Base-by-base conservation (phyloP, 2,797 vertebrate genomes). In the Melanotaenia parkinsoni region DNA sequence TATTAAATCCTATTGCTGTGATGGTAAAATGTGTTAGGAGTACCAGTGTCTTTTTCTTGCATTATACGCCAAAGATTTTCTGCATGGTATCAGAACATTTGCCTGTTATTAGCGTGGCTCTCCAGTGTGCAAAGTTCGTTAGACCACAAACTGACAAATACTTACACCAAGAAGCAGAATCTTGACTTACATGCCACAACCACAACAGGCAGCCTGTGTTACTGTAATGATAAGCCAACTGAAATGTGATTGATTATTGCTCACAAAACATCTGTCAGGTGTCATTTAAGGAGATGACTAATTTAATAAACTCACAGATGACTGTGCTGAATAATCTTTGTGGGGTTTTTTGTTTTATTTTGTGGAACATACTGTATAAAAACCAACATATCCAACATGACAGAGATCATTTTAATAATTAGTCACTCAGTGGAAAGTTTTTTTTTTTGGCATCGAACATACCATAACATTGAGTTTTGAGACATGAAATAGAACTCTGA, bases 201-300 rank as follows among this genome's bases (percentile, higher is more conserved):
- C 92, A 92, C 94, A 94, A 83, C 82, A 80, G 72, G 64, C 86
- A 58, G 76, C 61, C 54, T 79, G 65, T 38, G 90, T 90, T 82
- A 84, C 89, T 91, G 90, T 87, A 90, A 90, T 76, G 94, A 95
- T 92, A 94, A 93, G 85, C 76, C 77, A 92, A 93, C 92, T 10
- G 90, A 91, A 90, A 89, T 72, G 67, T 61, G 72, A 86, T 84
- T 78, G 72, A 66, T 77, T 54, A 51, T 28, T 63, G 66, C 63
- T 77, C 67, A 45, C 8, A 68, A 66, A 1, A 43, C 83, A 84
- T 87, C 85, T 87, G 86, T 75, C 91, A 92, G 91, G 87, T 90
- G 90, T 58, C 83, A 75, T 58, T 38, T 50, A 37, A 73, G 64
- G 43, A 73, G 38, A 70, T 24, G 50, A 63, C 24, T 71, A 45